Conservation (phyloP, 2,888 invertebrate species). For the Coecobrya sp. region DNA sequence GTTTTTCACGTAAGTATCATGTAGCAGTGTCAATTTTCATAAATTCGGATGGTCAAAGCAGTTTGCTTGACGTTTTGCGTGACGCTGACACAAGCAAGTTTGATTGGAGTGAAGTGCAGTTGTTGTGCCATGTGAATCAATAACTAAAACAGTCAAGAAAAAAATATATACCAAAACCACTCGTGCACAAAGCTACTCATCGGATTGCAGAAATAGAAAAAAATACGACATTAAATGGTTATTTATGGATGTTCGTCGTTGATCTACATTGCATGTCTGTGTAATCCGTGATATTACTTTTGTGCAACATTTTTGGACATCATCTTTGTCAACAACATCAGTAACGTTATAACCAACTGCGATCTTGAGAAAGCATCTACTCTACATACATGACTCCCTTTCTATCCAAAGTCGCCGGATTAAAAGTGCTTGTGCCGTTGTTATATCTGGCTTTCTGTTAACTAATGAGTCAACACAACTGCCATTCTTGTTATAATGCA, state of each 20-base stretch:
- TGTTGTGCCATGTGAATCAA: background rate
- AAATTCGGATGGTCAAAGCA: constrained; percentile 11
- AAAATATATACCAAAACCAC: constrained; percentile 29
- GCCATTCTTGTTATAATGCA: background rate
- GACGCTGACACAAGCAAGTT: background rate
- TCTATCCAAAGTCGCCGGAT: constrained; percentile 13
- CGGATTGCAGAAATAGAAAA: constrained; percentile 19
- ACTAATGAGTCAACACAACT: background rate
- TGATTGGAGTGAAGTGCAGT: background rate
- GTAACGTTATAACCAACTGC: background rate
- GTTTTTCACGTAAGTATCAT: no score
- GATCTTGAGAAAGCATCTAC: background rate
- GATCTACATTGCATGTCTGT: constrained; percentile 1
- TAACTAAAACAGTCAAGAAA: background rate
- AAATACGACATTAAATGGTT: constrained; percentile 44
- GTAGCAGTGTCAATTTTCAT: constrained; percentile 49
- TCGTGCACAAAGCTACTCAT: constrained; percentile 35
- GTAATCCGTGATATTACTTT: background rate
- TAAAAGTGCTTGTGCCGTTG: background rate
- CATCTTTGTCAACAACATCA: background rate
- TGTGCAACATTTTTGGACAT: constrained; percentile 32
- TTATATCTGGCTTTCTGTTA: background rate
- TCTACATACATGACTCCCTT: background rate
- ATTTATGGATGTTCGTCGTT: constrained; percentile 28
- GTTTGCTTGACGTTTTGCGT: background rate